Percentiles rank a stretch among this genome's conserved stretches.
Conservation (phyloP, 2,797 vertebrate species). For the Falco naumanni region DNA sequence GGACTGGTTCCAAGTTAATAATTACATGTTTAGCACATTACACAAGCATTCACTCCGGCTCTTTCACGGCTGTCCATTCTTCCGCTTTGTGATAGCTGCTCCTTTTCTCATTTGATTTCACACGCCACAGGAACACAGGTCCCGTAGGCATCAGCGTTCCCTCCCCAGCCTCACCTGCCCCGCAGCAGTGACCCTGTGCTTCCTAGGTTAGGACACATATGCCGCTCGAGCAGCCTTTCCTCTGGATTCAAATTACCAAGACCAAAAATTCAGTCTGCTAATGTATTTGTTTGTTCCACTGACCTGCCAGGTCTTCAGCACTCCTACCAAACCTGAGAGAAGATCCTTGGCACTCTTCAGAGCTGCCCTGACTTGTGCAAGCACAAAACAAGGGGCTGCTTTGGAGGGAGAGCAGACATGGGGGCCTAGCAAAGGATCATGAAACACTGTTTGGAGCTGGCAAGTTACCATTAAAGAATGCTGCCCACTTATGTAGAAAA, state of each 20-base stretch:
- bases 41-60: background rate
- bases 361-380: background rate
- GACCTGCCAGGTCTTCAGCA: background rate
- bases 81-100: background rate
- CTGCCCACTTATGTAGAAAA: constrained; percentile 26
- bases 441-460: background rate
- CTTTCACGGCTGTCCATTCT: background rate
- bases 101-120: constrained; percentile 7
- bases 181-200: background rate
- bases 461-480: constrained; percentile 38
- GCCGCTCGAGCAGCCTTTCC: background rate
- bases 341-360: background rate
- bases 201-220: background rate
- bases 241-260: background rate
- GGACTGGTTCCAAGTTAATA: background rate
- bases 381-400: background rate
- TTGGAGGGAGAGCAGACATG: background rate
- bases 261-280: background rate
- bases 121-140: rapidly evolving
- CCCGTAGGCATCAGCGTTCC: background rate
- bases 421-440: background rate
- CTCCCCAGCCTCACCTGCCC: background rate
- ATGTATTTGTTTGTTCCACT: background rate
- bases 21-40: background rate
- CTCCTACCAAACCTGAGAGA: background rate